phyloP scores from a whole-genome alignment of 1,140 invertebrate species.

The Bombus confusus region DNA sequence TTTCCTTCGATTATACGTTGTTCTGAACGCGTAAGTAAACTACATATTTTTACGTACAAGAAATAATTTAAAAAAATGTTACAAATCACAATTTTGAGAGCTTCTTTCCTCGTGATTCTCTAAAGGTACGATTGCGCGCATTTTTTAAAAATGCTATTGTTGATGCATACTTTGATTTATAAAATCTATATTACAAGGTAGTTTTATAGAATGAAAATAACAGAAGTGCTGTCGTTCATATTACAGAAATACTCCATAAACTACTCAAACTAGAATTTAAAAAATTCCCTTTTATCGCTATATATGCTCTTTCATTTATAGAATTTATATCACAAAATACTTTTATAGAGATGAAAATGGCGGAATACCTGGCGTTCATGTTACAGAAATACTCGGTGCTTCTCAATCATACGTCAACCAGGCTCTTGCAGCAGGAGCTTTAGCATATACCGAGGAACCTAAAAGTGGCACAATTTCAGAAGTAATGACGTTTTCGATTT shows the following conservation, averaged over 20 bases:
- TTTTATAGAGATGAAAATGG: conserved; percentile 71
- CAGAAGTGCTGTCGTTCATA: no score
- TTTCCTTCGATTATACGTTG: conserved; percentile 71
- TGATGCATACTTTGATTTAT: background rate
- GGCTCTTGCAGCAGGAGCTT: conserved; percentile 68
- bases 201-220: no score
- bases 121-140: no score
- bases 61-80: background rate
- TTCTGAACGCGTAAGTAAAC: conserved; percentile 71
- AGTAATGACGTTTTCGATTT: conserved; percentile 15
- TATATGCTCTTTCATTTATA: background rate
- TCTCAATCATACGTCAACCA: conserved; percentile 67
- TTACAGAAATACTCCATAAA: no score
- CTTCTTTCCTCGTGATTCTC: no score
- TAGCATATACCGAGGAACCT: conserved; percentile 69
- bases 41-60: background rate
- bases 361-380: conserved; percentile 68
- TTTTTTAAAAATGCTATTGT: no score
- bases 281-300: background rate
- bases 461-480: conserved; percentile 57
- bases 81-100: background rate
- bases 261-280: no score
- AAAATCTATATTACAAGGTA: background rate
- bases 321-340: background rate
- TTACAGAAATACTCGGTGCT: conserved; percentile 73